phyloP scores from a whole-genome alignment of 1,140 invertebrate genomes.

The Drosophila asahinai region DNA sequence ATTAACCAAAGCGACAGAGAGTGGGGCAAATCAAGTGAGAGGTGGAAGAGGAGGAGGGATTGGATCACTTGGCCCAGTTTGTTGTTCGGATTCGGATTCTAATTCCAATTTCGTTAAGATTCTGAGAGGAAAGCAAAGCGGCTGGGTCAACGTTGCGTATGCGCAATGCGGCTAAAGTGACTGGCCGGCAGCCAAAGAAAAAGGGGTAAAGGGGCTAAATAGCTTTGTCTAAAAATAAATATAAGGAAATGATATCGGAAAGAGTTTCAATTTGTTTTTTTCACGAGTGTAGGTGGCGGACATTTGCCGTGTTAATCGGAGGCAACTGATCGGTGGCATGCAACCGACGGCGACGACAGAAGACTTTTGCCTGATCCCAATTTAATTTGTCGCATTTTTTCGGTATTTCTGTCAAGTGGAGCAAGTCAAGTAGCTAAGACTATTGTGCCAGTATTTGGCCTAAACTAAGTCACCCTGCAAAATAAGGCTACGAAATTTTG shows the following conservation, averaged over 20 bases:
- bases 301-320: constrained; percentile 28
- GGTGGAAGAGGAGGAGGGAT: background rate
- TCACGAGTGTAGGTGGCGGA: constrained; percentile 8
- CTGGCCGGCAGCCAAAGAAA: constrained; percentile 49
- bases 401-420: constrained; percentile 40
- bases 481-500: background rate
- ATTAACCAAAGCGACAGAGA: constrained; percentile 44
- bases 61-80: constrained; percentile 43
- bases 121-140: constrained; percentile 67
- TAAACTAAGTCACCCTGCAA: background rate
- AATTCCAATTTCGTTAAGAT: constrained; percentile 29
- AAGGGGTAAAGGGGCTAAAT: background rate
- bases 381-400: constrained; percentile 27
- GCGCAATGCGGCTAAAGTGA: constrained; percentile 56
- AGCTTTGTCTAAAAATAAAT: background rate
- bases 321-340: constrained; percentile 50
- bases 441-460: constrained; percentile 52
- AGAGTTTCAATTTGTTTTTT: background rate
- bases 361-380: constrained; percentile 29
- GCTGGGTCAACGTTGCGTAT: constrained; percentile 75
- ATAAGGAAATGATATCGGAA: too few species aligned
- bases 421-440: constrained; percentile 20
- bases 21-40: constrained; percentile 2
- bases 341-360: constrained; percentile 28
- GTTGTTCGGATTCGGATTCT: constrained; percentile 14